Evolutionary conservation across 2,888 invertebrate genomes (phyloP).

Genomic region (Yponomeuta cagnagella): DNA sequence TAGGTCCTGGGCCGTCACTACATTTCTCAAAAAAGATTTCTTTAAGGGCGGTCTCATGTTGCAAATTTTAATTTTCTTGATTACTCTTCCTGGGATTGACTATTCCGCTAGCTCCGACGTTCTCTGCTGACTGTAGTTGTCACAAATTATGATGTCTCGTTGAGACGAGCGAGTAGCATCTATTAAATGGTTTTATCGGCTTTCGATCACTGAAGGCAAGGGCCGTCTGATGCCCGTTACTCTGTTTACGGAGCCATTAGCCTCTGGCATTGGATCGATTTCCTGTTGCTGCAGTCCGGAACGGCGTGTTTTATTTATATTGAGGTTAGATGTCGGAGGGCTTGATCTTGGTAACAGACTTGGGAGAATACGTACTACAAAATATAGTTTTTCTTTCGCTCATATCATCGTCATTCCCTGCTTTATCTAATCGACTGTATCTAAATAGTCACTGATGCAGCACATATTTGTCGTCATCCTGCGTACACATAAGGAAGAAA

Average conservation of each 20-base stretch:
- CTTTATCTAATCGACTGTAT: neutral
- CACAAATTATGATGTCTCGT: conserved; percentile 12
- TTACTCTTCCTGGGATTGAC: neutral
- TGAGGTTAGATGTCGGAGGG: conserved; percentile 11
- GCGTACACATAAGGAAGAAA: neutral
- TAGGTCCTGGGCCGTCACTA: no score
- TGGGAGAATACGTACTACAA: neutral
- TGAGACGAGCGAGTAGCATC: conserved; percentile 3
- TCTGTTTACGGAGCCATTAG: conserved; percentile 41
- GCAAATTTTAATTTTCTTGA: neutral
- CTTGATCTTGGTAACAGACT: conserved; percentile 3
- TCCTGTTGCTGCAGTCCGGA: conserved; percentile 32
- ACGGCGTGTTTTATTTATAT: conserved; percentile 10
- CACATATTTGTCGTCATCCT: neutral
- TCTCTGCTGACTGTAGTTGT: neutral
- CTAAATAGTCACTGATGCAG: neutral
- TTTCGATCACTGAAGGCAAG: conserved; percentile 21
- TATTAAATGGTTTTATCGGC: conserved; percentile 19
- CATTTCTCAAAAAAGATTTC: no score
- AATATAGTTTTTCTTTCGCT: neutral
- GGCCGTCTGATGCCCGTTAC: conserved; percentile 25
- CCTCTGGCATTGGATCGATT: conserved; percentile 40
- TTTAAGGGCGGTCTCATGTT: no score
- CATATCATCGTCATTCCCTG: neutral
- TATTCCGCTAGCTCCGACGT: neutral